Conservation (phyloP, 2,888 invertebrate genomes). For the Lycia hirtaria region DNA sequence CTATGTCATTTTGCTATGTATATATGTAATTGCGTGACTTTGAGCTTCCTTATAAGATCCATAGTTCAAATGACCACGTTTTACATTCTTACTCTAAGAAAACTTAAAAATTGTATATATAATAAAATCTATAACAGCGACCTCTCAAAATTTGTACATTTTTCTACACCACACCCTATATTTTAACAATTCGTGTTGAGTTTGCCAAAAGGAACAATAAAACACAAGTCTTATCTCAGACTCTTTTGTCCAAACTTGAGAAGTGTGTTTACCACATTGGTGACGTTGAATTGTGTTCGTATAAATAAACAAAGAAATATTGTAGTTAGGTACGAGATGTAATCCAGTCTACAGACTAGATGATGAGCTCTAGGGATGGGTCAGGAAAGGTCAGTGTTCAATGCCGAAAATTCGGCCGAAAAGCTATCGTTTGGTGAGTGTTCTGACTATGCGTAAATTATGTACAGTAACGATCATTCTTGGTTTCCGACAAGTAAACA, state of each 20-base stretch:
- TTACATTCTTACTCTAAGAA: no score
- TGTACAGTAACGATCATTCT: no score
- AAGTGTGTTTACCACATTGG: constrained; percentile 24
- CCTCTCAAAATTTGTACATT: no score
- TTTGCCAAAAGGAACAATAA: neutral
- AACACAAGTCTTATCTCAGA: constrained; percentile 7
- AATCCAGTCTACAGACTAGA: constrained; percentile 40
- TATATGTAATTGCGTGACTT: no score
- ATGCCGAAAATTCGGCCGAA: neutral
- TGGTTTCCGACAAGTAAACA: no score
- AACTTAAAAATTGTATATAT: no score
- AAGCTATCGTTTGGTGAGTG: no score
- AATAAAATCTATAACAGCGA: no score
- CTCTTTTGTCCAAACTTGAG: constrained; percentile 17
- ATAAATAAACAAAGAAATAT: constrained; percentile 28
- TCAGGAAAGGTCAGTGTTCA: neutral
- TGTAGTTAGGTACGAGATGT: constrained; percentile 24
- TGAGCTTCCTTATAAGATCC: no score
- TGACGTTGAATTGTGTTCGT: constrained; percentile 20
- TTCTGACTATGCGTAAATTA: no score
- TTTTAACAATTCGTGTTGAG: neutral
- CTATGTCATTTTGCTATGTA: no score
- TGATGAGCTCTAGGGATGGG: neutral
- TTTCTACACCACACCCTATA: neutral
- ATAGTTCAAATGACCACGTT: no score